Evolutionary conservation across 2,113 vertebrate genomes (phyloP).

Genomic region (Plotosus lineatus): DNA sequence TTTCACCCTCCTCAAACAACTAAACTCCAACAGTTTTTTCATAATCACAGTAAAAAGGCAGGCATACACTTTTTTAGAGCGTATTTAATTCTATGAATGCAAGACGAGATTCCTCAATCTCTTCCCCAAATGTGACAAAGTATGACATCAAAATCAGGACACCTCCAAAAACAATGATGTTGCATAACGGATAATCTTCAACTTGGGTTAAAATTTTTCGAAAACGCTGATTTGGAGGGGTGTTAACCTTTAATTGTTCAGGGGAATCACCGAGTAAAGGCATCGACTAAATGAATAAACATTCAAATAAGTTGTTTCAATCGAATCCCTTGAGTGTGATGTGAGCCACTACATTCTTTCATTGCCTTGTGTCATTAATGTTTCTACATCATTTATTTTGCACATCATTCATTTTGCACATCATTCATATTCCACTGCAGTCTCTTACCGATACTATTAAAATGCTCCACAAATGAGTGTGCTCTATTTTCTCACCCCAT

Average conservation of each 20-base stretch:
- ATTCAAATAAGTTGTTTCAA: neutral
- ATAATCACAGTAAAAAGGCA: neutral
- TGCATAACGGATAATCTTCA: no score
- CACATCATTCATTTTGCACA: neutral
- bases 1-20: neutral
- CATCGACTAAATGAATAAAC: neutral
- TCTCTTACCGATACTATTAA: neutral
- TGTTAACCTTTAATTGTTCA: neutral
- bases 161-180: neutral
- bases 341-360: neutral
- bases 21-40: neutral
- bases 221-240: neutral
- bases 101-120: neutral
- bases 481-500: neutral
- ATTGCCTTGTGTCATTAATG: neutral
- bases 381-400: neutral
- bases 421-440: neutral
- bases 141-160: neutral
- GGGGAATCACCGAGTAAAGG: neutral
- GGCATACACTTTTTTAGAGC: neutral
- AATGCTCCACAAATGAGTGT: neutral
- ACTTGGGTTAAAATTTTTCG: no score
- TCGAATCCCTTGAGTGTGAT: neutral
- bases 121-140: neutral
- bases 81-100: neutral